A percentile compares a stretch with the other conserved stretches of the same genome.
These are phyloP conservation scores for Anodontia alba DNA, from an alignment of 2,888 invertebrate genomes.

Conservation along the genomic window DNA sequence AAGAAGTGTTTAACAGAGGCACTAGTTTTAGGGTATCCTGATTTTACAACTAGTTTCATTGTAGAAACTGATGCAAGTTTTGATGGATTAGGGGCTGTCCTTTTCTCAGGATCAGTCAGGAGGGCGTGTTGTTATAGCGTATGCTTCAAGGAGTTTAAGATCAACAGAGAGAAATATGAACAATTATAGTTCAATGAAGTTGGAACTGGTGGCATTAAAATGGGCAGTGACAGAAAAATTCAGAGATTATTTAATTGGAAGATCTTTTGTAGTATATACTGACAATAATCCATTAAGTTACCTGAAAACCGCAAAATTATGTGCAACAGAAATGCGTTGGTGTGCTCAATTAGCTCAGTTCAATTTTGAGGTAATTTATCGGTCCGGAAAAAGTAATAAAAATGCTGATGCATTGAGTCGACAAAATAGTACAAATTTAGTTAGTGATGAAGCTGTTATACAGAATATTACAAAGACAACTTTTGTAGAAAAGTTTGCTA, in stretches of 20 bases:
- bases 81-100: constrained; percentile 43
- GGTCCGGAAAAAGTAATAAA: constrained; percentile 27
- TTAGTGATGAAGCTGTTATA: neutral
- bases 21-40: constrained; percentile 54
- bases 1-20: constrained; percentile 41
- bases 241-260: constrained; percentile 47
- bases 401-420: constrained; percentile 52
- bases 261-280: constrained; percentile 44
- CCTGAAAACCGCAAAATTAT: neutral
- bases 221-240: constrained; percentile 60
- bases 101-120: constrained; percentile 53
- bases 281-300: constrained; percentile 60
- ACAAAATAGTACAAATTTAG: neutral
- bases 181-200: constrained; percentile 58
- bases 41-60: constrained; percentile 48
- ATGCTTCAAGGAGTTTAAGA: constrained; percentile 53
- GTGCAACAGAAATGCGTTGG: constrained; percentile 48
- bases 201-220: constrained; percentile 54
- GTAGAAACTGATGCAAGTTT: constrained; percentile 58
- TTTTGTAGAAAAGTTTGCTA: neutral
- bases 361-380: constrained; percentile 38
- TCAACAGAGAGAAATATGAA: constrained; percentile 53
- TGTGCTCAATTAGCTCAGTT: constrained; percentile 45
- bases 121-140: constrained; percentile 47
- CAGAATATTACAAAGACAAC: constrained; percentile 19